A percentile compares a stretch with the other conserved stretches of the same genome.
Evolutionary conservation across 2,113 vertebrate genomes (phyloP).

Genomic region (Prionailurus bengalensis): DNA sequence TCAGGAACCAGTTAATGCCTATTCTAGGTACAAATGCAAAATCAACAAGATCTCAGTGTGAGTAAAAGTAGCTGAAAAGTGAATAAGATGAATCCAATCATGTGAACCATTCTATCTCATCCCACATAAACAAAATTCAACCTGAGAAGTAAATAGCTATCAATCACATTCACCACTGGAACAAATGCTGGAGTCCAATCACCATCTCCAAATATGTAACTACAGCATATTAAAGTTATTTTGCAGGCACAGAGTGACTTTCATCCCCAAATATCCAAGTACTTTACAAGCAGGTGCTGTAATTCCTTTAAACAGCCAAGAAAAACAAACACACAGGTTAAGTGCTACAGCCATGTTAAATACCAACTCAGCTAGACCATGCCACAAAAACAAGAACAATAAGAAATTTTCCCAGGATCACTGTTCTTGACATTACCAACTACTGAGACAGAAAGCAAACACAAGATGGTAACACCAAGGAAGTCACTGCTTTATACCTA

Average conservation of each 20-base stretch:
- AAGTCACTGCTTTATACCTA: slow-evolving; percentile 29
- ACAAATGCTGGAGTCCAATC: slow-evolving; percentile 28
- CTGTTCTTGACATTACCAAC: slow-evolving; percentile 21
- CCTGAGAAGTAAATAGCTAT: slow-evolving; percentile 30
- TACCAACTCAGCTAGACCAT: slow-evolving; percentile 65
- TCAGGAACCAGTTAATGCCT: neutral
- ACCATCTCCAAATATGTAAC: slow-evolving; percentile 35
- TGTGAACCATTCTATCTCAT: slow-evolving; percentile 58
- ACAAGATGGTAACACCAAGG: neutral
- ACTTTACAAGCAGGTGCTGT: slow-evolving; percentile 66
- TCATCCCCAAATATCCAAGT: slow-evolving; percentile 77
- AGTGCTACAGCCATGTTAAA: slow-evolving; percentile 71
- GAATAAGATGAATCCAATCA: slow-evolving; percentile 48
- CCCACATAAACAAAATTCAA: slow-evolving; percentile 49
- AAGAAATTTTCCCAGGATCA: slow-evolving; percentile 46
- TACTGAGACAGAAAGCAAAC: slow-evolving; percentile 53
- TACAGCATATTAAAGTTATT: slow-evolving; percentile 62
- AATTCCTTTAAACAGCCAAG: slow-evolving; percentile 31
- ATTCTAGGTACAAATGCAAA: slow-evolving; percentile 44
- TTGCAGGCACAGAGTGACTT: slow-evolving; percentile 60
- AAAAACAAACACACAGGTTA: slow-evolving; percentile 65
- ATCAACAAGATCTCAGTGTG: slow-evolving; percentile 33
- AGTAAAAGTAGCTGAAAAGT: slow-evolving; percentile 37
- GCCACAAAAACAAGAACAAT: slow-evolving; percentile 41
- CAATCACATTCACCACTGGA: slow-evolving; percentile 46